Evolutionary conservation across 2,797 vertebrate genomes (phyloP).

Genomic region (Anguilla obscura): DNA sequence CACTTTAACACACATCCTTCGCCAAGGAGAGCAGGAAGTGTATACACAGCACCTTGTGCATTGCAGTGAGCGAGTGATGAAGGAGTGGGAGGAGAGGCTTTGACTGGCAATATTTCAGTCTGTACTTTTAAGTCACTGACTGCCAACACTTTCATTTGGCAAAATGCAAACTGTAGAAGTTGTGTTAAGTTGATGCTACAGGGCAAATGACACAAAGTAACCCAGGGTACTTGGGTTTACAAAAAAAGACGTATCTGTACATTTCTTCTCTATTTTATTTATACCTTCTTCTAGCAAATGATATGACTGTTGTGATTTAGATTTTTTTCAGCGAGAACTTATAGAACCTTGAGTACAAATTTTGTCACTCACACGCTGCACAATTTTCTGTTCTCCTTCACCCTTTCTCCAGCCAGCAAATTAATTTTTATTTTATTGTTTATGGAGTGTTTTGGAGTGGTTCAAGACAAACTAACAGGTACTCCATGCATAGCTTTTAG

Average conservation of each 20-base stretch:
- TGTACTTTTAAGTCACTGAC: background rate
- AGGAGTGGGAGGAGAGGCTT: constrained; percentile 1
- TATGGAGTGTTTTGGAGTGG: background rate
- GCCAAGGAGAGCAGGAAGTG: background rate
- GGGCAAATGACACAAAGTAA: background rate
- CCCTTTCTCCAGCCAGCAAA: background rate
- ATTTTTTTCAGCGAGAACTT: background rate
- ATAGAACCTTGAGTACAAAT: background rate
- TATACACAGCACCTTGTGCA: background rate
- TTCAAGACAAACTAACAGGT: background rate
- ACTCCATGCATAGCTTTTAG: background rate
- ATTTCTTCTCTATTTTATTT: background rate
- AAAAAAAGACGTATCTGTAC: background rate
- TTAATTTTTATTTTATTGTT: background rate
- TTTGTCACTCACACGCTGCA: background rate
- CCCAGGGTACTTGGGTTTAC: background rate
- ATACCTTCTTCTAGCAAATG: background rate
- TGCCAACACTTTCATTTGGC: background rate
- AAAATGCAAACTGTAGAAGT: background rate
- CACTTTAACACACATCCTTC: background rate
- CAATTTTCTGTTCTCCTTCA: background rate
- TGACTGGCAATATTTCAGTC: background rate
- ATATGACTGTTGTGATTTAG: background rate
- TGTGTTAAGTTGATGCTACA: background rate
- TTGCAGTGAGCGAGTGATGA: background rate